phyloP scores from a whole-genome alignment of 1,140 invertebrate species.

The Liolophura sinensis region DNA sequence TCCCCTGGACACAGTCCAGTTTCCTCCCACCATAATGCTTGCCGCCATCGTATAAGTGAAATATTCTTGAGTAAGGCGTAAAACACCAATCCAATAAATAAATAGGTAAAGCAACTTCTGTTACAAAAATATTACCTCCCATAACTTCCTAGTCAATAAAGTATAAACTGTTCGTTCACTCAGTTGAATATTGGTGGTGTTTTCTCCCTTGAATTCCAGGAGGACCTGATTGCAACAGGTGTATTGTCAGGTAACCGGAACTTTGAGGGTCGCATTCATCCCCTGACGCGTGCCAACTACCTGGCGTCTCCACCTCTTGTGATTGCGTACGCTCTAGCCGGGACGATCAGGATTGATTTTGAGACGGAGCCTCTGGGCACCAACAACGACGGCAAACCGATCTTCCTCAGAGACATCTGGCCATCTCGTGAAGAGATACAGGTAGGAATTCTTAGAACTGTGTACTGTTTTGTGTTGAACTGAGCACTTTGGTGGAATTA shows the following conservation, averaged over 20 bases:
- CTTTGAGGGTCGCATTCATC: constrained; percentile 97
- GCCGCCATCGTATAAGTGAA: too few relatives aligned
- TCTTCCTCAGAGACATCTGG: constrained; percentile 94
- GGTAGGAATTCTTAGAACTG: constrained; percentile 30
- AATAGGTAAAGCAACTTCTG: too few relatives aligned
- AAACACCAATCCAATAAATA: too few relatives aligned
- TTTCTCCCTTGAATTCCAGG: constrained; percentile 28
- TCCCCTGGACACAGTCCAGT: too few relatives aligned
- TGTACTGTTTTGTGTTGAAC: too few relatives aligned
- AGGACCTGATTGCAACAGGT: constrained; percentile 88
- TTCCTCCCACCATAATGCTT: too few relatives aligned
- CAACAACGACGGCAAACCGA: constrained; percentile 69
- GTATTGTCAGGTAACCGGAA: constrained; percentile 96
- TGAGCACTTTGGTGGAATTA: too few relatives aligned
- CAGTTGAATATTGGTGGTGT: too few relatives aligned
- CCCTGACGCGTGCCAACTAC: constrained; percentile 94
- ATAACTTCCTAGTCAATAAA: too few relatives aligned
- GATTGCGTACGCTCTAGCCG: constrained; percentile 95
- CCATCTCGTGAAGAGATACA: constrained; percentile 86
- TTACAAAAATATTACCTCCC: too few relatives aligned
- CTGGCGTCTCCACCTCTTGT: constrained; percentile 93
- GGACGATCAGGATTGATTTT: constrained; percentile 93
- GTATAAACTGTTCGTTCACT: too few relatives aligned
- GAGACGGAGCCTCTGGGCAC: constrained; percentile 81
- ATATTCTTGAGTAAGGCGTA: too few relatives aligned